These are phyloP conservation scores for Petrolisthes cinctipes DNA, from an alignment of 2,888 invertebrate genomes.

Conservation along the genomic window DNA sequence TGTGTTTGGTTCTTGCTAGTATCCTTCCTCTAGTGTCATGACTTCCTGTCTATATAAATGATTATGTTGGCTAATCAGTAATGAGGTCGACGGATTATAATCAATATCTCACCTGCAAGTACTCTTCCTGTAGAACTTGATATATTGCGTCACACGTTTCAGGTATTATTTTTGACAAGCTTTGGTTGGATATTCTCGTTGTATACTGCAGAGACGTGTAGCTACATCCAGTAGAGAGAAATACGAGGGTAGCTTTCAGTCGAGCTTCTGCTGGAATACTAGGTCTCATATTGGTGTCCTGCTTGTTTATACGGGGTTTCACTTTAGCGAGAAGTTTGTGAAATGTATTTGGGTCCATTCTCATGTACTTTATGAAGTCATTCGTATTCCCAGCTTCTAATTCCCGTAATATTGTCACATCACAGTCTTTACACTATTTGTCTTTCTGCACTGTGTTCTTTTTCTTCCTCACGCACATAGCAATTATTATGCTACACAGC, in stretches of 20 bases:
- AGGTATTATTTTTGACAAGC: neutral
- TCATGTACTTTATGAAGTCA: no score
- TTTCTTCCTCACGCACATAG: no score
- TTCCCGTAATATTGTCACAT: no score
- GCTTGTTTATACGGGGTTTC: slow-evolving; percentile 10
- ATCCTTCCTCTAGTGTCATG: neutral
- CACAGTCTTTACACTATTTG: no score
- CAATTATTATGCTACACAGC: no score
- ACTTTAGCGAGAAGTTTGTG: neutral
- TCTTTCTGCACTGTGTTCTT: no score
- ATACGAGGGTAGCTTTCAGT: neutral
- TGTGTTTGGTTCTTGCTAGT: slow-evolving; percentile 20
- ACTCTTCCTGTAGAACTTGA: neutral
- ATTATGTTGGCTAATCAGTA: slow-evolving; percentile 19
- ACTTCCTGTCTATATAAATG: slow-evolving; percentile 22
- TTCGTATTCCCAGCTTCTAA: no score
- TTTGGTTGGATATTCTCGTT: slow-evolving; percentile 4
- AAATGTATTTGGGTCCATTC: slow-evolving; percentile 25
- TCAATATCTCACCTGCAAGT: neutral
- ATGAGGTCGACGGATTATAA: slow-evolving; percentile 16
- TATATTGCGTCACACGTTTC: neutral
- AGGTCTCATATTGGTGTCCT: slow-evolving; percentile 8
- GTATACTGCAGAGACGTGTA: neutral
- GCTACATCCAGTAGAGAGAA: neutral
- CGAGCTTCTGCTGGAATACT: slow-evolving; percentile 22